Conservation (phyloP, 2,797 vertebrate genomes). For the Melanotaenia trifasciata region DNA sequence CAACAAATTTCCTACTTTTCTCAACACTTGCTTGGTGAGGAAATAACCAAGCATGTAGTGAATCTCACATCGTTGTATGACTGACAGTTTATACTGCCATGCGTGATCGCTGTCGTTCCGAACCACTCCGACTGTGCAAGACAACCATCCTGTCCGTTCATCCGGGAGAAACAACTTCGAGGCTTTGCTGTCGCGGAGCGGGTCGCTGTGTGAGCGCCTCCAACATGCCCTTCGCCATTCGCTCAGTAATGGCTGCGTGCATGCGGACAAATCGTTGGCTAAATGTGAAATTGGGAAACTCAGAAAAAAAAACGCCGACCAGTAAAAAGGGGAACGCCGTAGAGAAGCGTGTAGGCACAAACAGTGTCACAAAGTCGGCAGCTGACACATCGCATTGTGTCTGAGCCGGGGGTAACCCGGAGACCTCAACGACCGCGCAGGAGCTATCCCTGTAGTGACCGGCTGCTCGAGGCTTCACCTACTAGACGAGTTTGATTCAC, state of each 20-base stretch:
- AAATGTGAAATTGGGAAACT: constrained; percentile 65
- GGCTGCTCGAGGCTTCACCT: constrained; percentile 61
- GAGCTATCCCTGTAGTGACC: constrained; percentile 76
- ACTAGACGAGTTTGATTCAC: constrained; percentile 61
- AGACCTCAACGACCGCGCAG: constrained; percentile 72
- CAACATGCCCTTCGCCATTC: constrained; percentile 73
- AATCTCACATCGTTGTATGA: constrained; percentile 34
- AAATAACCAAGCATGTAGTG: constrained; percentile 45
- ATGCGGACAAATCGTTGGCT: constrained; percentile 62
- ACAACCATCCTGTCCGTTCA: constrained; percentile 48
- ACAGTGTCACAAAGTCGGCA: constrained; percentile 64
- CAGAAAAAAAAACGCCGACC: constrained; percentile 32
- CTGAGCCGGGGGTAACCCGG: constrained; percentile 70
- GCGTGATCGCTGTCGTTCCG: constrained; percentile 60
- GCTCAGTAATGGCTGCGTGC: constrained; percentile 74
- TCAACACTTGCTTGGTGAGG: constrained; percentile 59
- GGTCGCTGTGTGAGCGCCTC: constrained; percentile 57
- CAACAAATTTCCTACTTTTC: constrained; percentile 63
- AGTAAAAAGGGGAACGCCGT: background rate
- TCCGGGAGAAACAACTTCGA: constrained; percentile 62
- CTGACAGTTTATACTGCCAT: constrained; percentile 38
- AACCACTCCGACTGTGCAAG: constrained; percentile 43
- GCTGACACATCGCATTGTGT: constrained; percentile 79
- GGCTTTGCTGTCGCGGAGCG: constrained; percentile 52
- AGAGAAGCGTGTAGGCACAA: constrained; percentile 22